Evolutionary conservation across 1,140 invertebrate species (phyloP), one percentile per base, ranked within the genome.

Genomic region (Pseudomyrmex cubaensis): DNA sequence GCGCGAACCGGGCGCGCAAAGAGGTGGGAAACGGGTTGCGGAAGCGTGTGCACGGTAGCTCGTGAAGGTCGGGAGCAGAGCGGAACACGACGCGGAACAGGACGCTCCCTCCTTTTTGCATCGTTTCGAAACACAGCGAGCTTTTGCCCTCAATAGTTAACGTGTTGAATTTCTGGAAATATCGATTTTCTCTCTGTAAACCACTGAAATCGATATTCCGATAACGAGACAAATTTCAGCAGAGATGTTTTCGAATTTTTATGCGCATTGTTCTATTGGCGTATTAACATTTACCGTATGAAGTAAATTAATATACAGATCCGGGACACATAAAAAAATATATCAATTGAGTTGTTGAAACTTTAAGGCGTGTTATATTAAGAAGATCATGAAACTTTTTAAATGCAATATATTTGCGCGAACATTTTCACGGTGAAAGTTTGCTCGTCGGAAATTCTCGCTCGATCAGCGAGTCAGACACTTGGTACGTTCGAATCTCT

Each of bases 1-100:
- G 70, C 69, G 5, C 35, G 5, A 35, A 35, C 48, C 50, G 73
- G 20, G 46, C n/a, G 52, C 17, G 64, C 48, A 2, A 77, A 25
- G 61, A 76, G 46, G 73, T 73, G 50, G 35, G 61, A 57, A 82
- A 54, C 73, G 76, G 56, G 76, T 80, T 80, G 76, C 64, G 63
- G 44, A 35, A 80, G 76, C 76, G 66, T n/a, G 52, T 35, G 46
- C 76, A 50, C 76, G 54, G 76, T 72, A 72, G 76, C 76, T 59
- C 66, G 54, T 48, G 17, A 80, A 54, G 64, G 22, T 70, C 64
- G 54, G 35, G 35, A 80, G 72, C 74, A 54, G 46, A 35, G 46
- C 15, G 22, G 61, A 76, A 76, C 76, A 80, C 44, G 44, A 46
- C 50, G 76, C 72, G 50, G 54, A 70, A 72, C 66, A 78, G 76